Percentiles rank a stretch among this genome's conserved stretches.
These are phyloP conservation scores for Cyclura pinguis DNA, from an alignment of 2,797 vertebrate genomes.

Conservation along the genomic window DNA sequence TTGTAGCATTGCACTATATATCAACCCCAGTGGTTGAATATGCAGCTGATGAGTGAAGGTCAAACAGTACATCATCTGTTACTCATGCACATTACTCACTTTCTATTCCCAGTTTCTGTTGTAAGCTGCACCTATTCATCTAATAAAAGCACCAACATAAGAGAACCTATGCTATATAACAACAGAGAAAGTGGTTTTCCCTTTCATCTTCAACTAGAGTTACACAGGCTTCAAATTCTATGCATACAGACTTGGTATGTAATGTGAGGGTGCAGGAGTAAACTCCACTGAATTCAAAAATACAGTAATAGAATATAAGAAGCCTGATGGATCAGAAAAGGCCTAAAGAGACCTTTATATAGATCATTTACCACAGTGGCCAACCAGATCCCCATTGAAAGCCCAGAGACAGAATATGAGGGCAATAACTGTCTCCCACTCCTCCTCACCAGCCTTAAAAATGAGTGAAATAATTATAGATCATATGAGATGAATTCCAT, in stretches of 20 bases:
- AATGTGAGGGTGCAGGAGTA: background rate
- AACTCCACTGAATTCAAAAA: background rate
- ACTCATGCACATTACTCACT: background rate
- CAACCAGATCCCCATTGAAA: background rate
- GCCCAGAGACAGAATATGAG: background rate
- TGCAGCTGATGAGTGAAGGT: slow-evolving; percentile 13
- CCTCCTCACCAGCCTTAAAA: background rate
- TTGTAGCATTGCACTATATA: background rate
- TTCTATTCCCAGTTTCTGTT: slow-evolving; percentile 19
- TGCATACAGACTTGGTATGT: background rate
- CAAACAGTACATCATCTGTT: slow-evolving; percentile 33
- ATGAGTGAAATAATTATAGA: background rate
- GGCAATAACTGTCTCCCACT: background rate
- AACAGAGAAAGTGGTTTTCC: background rate
- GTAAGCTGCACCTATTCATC: background rate
- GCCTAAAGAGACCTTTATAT: background rate
- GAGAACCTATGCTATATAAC: background rate
- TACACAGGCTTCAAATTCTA: background rate
- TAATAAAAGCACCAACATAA: background rate
- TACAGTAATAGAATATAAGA: background rate
- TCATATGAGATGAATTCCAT: background rate
- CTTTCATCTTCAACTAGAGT: slow-evolving; percentile 1
- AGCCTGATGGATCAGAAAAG: background rate
- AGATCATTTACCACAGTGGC: background rate
- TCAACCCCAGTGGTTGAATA: background rate